These are phyloP conservation scores for Fundulus diaphanus DNA, from an alignment of 2,797 vertebrate species.

Conservation along the genomic window DNA sequence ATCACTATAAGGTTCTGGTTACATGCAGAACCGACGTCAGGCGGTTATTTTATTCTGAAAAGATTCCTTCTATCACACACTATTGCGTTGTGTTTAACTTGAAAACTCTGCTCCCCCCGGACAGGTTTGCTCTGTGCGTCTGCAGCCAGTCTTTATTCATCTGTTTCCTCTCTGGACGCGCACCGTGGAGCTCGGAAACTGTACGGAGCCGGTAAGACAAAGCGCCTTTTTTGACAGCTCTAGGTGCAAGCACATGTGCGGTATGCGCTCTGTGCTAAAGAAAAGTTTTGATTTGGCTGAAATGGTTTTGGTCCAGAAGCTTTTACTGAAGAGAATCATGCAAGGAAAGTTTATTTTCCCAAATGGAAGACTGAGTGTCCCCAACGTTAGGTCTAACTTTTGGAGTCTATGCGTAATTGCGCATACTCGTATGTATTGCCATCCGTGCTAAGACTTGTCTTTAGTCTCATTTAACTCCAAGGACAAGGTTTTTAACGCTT, in stretches of 20 bases:
- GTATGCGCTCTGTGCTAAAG: not conserved
- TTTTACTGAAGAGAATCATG: conserved; percentile 11
- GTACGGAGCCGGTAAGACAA: conserved; percentile 72
- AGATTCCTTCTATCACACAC: conserved; percentile 7
- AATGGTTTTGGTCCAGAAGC: conserved; percentile 13
- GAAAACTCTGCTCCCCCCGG: conserved; percentile 38
- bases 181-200: conserved; percentile 63
- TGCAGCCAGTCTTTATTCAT: conserved; percentile 55
- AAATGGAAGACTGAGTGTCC: not conserved
- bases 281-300: conserved; percentile 42
- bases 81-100: conserved; percentile 3
- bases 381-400: conserved; percentile 4
- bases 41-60: conserved; percentile 34
- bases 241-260: not conserved
- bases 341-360: conserved; percentile 38
- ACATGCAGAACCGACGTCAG: not conserved
- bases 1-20: not conserved
- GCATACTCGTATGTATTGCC: conserved; percentile 14
- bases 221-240: not conserved
- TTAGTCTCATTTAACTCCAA: no score
- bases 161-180: conserved; percentile 63
- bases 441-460: not conserved
- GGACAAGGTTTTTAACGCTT: not conserved
- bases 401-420: conserved; percentile 51
- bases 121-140: conserved; percentile 42